A percentile compares a stretch with the other conserved stretches of the same genome.
These are phyloP conservation scores for Drosophila mercatorum DNA, from an alignment of 2,888 invertebrate species.

Conservation along the genomic window DNA sequence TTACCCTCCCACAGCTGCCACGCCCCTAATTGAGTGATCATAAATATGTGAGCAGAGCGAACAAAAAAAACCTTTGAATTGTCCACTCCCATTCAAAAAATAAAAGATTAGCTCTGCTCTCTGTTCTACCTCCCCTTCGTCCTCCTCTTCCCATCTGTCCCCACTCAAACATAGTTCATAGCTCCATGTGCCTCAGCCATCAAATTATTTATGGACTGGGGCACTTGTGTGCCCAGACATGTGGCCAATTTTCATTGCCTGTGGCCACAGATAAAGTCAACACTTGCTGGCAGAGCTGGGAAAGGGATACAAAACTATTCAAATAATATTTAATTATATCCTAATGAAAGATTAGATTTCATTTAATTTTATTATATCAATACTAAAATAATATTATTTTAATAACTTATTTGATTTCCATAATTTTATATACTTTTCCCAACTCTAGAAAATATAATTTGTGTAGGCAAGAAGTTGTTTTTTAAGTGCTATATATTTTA, in stretches of 20 bases:
- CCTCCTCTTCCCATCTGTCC: too few species aligned
- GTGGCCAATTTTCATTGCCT: slow-evolving; percentile 20
- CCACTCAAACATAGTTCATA: not conserved
- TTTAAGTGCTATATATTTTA: too few species aligned
- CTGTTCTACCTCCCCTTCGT: not conserved
- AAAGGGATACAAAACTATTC: too few species aligned
- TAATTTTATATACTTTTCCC: too few species aligned
- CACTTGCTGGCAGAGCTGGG: slow-evolving; percentile 8
- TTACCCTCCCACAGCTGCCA: slow-evolving; percentile 7
- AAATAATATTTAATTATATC: too few species aligned
- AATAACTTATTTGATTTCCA: too few species aligned
- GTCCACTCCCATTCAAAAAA: slow-evolving; percentile 21
- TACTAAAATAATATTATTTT: too few species aligned
- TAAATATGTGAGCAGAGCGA: slow-evolving; percentile 62
- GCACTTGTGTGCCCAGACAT: not conserved
- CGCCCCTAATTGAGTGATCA: slow-evolving; percentile 68
- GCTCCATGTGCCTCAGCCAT: slow-evolving; percentile 10
- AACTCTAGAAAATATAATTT: too few species aligned
- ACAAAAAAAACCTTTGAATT: slow-evolving; percentile 18
- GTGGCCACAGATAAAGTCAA: slow-evolving; percentile 22
- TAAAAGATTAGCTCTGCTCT: slow-evolving; percentile 42
- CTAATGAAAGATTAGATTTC: too few species aligned
- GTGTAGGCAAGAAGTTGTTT: too few species aligned
- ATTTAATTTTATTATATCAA: too few species aligned
- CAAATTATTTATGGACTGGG: slow-evolving; percentile 29